These are phyloP conservation scores for Tetramorium parvispinum DNA, from an alignment of 1,140 invertebrate species.

Conservation along the genomic window DNA sequence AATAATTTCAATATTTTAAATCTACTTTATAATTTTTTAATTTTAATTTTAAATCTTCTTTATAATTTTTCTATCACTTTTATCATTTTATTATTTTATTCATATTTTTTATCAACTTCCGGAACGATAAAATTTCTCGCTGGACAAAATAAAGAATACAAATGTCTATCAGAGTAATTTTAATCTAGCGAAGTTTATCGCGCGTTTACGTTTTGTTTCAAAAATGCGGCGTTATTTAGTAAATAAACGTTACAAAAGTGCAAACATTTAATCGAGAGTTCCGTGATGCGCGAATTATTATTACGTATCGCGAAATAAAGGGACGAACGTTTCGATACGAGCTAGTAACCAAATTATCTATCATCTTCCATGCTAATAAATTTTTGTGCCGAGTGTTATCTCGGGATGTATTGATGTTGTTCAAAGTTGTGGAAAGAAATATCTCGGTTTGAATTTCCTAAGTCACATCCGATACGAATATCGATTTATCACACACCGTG, in stretches of 20 bases:
- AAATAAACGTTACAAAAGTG: slow-evolving; percentile 11
- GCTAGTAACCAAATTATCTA: slow-evolving; percentile 13
- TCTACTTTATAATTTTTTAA: neutral
- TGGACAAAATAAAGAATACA: neutral
- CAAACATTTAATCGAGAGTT: neutral
- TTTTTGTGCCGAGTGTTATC: slow-evolving; percentile 7
- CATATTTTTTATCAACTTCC: neutral
- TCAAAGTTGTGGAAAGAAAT: slow-evolving; percentile 36
- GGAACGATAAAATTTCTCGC: neutral
- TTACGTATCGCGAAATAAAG: slow-evolving; percentile 2
- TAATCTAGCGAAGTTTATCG: slow-evolving; percentile 3
- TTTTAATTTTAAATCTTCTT: too few relatives aligned
- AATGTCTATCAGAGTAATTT: slow-evolving; percentile 19
- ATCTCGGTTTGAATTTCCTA: slow-evolving; percentile 12
- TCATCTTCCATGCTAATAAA: slow-evolving; percentile 38
- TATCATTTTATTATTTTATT: neutral
- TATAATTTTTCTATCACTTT: too few relatives aligned
- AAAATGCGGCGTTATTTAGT: neutral
- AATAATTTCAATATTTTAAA: neutral
- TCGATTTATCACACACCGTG: slow-evolving; percentile 10
- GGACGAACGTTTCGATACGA: neutral
- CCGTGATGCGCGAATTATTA: slow-evolving; percentile 22
- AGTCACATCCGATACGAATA: neutral
- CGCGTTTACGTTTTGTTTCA: neutral
- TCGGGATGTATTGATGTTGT: slow-evolving; percentile 5